These are phyloP conservation scores for Tetheella fluctuosa DNA, from an alignment of 2,888 invertebrate species.

Conservation along the genomic window DNA sequence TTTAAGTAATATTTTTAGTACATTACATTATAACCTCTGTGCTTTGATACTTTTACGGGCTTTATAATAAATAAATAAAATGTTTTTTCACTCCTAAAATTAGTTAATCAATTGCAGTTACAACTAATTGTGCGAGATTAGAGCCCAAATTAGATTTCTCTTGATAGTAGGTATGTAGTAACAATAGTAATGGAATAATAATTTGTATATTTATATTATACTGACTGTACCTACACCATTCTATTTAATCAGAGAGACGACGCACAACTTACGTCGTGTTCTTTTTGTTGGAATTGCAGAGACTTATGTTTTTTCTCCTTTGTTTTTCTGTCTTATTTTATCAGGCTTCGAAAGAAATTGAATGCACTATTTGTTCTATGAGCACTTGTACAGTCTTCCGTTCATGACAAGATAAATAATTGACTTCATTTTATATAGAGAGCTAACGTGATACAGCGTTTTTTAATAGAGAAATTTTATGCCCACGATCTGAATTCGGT, in stretches of 20 bases:
- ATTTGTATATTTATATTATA: neutral
- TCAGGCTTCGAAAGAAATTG: conserved; percentile 10
- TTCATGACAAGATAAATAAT: conserved; percentile 1
- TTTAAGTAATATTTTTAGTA: too few relatives aligned
- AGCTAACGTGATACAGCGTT: neutral
- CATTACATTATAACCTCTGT: too few relatives aligned
- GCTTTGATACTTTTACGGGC: too few relatives aligned
- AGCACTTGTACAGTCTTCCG: conserved; percentile 2
- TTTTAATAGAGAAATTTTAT: neutral
- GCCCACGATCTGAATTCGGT: too few relatives aligned
- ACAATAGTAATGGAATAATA: neutral
- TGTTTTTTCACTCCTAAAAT: too few relatives aligned
- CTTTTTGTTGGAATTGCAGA: neutral
- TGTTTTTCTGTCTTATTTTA: neutral
- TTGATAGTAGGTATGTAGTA: too few relatives aligned
- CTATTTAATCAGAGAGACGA: conserved; percentile 4
- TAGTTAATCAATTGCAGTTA: too few relatives aligned
- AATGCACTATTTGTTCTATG: conserved; percentile 8
- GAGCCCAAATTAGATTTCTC: too few relatives aligned
- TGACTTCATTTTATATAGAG: neutral
- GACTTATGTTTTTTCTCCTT: neutral
- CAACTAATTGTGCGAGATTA: too few relatives aligned
- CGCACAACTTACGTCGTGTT: conserved; percentile 1
- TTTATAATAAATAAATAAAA: too few relatives aligned
- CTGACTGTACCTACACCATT: neutral